A percentile compares a stretch with the other conserved stretches of the same genome.
Conservation (phyloP, 2,797 vertebrate species). For the Salarias fasciatus region DNA sequence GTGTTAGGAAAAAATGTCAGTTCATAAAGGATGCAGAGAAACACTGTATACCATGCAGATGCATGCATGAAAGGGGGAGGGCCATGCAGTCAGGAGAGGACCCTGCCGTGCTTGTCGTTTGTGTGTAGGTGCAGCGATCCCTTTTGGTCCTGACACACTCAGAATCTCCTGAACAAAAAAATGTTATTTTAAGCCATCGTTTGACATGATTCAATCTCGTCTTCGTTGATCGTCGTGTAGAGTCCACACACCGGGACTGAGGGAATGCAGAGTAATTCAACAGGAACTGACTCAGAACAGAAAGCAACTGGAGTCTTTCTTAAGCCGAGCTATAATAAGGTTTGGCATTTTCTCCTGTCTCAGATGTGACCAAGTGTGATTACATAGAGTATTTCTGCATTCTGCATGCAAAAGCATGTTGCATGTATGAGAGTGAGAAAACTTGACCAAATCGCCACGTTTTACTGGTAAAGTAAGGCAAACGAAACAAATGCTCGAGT, state of each 20-base stretch:
- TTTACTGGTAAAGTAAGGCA: slow-evolving; percentile 4
- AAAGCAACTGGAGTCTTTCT: background rate
- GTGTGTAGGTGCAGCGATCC: slow-evolving; percentile 42
- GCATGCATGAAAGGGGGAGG: slow-evolving; percentile 74
- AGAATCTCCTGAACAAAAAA: slow-evolving; percentile 21
- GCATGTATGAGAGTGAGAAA: background rate
- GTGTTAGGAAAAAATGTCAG: slow-evolving; percentile 55
- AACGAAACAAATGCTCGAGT: slow-evolving; percentile 17
- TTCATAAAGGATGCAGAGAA: slow-evolving; percentile 63
- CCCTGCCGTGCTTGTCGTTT: slow-evolving; percentile 70
- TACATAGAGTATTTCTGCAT: background rate
- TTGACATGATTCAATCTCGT: slow-evolving; percentile 4
- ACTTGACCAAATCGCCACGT: background rate
- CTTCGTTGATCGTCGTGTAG: background rate
- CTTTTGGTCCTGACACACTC: slow-evolving; percentile 14
- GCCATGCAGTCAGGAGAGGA: slow-evolving; percentile 74
- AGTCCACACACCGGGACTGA: background rate
- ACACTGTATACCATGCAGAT: slow-evolving; percentile 70
- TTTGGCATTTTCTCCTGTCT: background rate
- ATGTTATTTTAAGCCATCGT: slow-evolving; percentile 1
- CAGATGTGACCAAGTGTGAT: background rate
- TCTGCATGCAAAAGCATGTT: background rate
- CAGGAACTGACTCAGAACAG: background rate
- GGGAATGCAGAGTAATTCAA: slow-evolving; percentile 2
- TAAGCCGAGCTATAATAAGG: background rate